A percentile compares a stretch with the other conserved stretches of the same genome.
Conservation (phyloP, 2,113 vertebrate species). For the Poeciliopsis retropinna region DNA sequence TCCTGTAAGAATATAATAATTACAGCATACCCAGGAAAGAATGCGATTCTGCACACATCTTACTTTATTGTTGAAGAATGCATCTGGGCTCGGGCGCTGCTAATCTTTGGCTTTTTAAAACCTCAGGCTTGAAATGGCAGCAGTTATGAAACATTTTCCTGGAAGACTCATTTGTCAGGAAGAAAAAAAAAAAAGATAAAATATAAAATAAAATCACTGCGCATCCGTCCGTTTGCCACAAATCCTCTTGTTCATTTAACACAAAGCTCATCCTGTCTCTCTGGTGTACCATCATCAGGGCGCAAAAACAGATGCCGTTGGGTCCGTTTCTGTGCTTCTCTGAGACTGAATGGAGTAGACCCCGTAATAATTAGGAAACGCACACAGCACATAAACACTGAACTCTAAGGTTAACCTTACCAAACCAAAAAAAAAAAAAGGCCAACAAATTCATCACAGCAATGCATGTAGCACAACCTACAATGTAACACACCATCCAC, state of each 20-base stretch:
- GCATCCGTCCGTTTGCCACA: conserved; percentile 27
- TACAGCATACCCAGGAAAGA: conserved; percentile 9
- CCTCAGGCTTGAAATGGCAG: conserved; percentile 7
- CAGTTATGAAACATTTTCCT: conserved; percentile 18
- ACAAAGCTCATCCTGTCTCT: conserved; percentile 36
- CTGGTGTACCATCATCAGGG: conserved; percentile 49
- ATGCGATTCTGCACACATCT: conserved; percentile 16
- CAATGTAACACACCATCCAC: conserved; percentile 1
- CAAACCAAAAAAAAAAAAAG: conserved; percentile 30
- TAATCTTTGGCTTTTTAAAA: conserved; percentile 28
- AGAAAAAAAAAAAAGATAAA: background rate
- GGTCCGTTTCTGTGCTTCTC: conserved; percentile 18
- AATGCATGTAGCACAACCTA: conserved; percentile 51
- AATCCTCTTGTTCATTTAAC: conserved; percentile 45
- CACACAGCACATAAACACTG: background rate
- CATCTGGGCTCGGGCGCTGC: conserved; percentile 16
- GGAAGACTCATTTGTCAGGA: conserved; percentile 33
- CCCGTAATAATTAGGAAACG: conserved; percentile 42
- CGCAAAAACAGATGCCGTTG: conserved; percentile 60
- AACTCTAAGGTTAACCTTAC: background rate
- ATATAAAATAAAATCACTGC: conserved; percentile 9
- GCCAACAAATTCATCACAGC: conserved; percentile 47
- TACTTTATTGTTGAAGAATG: conserved; percentile 34
- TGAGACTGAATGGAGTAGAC: conserved; percentile 18
- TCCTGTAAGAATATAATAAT: conserved; percentile 31